Percentiles rank a stretch among this genome's conserved stretches.
phyloP scores from a whole-genome alignment of 2,888 invertebrate species.

The Gortyna flavago region DNA sequence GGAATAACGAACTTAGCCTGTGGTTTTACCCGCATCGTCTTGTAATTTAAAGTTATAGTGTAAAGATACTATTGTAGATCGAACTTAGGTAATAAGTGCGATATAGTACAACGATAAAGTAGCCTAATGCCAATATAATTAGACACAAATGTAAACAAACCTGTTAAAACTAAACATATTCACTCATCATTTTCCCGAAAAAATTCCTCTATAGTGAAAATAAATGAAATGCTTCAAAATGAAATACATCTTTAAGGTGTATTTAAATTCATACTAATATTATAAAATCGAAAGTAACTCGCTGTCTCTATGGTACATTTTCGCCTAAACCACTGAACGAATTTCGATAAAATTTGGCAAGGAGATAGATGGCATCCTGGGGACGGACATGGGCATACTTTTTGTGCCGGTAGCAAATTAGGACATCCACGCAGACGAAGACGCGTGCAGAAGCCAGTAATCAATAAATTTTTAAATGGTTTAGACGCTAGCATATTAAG shows the following conservation, averaged over 20 bases:
- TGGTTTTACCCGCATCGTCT: conserved; percentile 32
- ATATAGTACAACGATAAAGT: not conserved
- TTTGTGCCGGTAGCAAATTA: not conserved
- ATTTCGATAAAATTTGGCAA: not conserved
- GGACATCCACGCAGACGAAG: not conserved
- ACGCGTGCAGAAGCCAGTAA: too few relatives aligned
- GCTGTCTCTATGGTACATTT: not conserved
- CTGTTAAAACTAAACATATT: not conserved
- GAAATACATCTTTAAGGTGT: not conserved
- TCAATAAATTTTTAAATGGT: not conserved
- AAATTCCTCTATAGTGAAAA: not conserved
- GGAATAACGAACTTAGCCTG: conserved; percentile 22
- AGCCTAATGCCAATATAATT: not conserved
- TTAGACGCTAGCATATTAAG: too few relatives aligned
- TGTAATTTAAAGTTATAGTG: not conserved
- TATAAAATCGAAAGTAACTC: not conserved
- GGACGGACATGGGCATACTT: not conserved
- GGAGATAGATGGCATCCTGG: not conserved
- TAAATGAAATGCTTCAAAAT: not conserved
- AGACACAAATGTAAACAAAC: not conserved
- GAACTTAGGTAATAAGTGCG: not conserved
- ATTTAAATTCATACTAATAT: not conserved
- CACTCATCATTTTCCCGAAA: not conserved
- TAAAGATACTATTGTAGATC: not conserved
- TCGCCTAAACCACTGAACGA: not conserved